Percentiles rank a stretch among this genome's conserved stretches.
Conservation (phyloP, 2,797 vertebrate species). For the Hippocampus kuda region DNA sequence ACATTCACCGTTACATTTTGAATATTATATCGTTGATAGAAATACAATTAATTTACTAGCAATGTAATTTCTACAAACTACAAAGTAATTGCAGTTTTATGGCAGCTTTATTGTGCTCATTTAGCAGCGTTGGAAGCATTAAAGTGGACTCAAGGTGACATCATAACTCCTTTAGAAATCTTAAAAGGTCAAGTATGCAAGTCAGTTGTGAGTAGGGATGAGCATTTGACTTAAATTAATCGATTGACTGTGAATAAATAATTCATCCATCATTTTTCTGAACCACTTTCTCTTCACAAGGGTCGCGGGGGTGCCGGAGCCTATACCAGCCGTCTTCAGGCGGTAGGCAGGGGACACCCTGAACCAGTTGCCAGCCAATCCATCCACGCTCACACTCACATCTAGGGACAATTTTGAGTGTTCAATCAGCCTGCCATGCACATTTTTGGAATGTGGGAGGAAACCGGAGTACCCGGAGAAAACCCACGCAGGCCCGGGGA, state of each 20-base stretch:
- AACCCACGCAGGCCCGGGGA: no score
- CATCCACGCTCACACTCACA: no score
- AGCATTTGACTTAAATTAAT: background rate
- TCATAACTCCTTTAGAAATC: background rate
- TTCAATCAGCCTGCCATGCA: no score
- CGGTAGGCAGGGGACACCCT: no score
- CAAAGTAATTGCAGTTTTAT: background rate
- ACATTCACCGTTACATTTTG: conserved; percentile 9
- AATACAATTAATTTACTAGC: background rate
- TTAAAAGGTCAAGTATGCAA: background rate
- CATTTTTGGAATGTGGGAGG: no score
- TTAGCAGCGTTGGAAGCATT: background rate
- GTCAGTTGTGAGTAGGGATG: background rate
- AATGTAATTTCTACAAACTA: background rate
- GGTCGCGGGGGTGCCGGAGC: no score
- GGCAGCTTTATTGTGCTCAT: background rate
- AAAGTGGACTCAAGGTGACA: no score
- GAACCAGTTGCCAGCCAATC: no score
- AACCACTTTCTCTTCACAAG: no score
- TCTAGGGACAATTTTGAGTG: no score
- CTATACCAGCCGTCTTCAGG: no score
- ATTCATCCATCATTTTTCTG: background rate
- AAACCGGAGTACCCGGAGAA: no score
- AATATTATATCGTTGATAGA: background rate
- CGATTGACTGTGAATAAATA: background rate